Percentiles rank a stretch among this genome's conserved stretches.
Conservation (phyloP, 2,888 invertebrate genomes). For the Automeris io region DNA sequence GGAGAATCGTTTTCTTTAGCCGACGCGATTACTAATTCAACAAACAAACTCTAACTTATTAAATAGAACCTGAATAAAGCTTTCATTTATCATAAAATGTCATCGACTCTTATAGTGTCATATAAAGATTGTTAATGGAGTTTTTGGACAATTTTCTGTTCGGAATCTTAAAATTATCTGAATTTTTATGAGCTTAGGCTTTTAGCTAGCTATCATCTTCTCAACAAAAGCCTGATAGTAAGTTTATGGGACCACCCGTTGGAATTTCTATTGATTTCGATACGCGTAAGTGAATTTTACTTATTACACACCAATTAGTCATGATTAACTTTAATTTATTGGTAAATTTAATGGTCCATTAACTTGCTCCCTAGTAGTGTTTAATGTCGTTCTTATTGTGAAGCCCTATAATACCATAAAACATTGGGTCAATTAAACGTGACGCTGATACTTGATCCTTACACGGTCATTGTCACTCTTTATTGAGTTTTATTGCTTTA, state of each 20-base stretch:
- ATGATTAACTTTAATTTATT: constrained; percentile 73
- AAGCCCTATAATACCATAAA: constrained; percentile 52
- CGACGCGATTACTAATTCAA: constrained; percentile 34
- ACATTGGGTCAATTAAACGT: constrained; percentile 58
- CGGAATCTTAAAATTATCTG: constrained; percentile 51
- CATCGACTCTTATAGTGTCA: constrained; percentile 32
- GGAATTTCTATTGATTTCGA: constrained; percentile 17
- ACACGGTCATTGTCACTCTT: constrained; percentile 28
- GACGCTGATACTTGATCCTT: constrained; percentile 46
- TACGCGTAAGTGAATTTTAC: constrained; percentile 29
- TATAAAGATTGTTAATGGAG: constrained; percentile 41
- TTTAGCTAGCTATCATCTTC: constrained; percentile 51
- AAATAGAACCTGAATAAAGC: constrained; percentile 23
- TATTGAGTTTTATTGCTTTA: constrained; percentile 36
- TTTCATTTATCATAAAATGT: constrained; percentile 36
- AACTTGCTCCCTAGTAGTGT: constrained; percentile 53
- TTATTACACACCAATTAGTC: constrained; percentile 65
- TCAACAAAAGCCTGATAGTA: constrained; percentile 39
- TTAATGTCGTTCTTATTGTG: constrained; percentile 58
- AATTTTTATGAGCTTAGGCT: constrained; percentile 59
- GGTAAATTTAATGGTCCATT: constrained; percentile 67
- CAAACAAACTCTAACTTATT: constrained; percentile 11
- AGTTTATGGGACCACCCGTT: constrained; percentile 62
- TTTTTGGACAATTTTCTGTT: constrained; percentile 39
- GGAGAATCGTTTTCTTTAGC: constrained; percentile 47